Percentiles rank a stretch among this genome's conserved stretches.
phyloP scores from a whole-genome alignment of 1,140 invertebrate genomes.

The Drosophila navojoa region DNA sequence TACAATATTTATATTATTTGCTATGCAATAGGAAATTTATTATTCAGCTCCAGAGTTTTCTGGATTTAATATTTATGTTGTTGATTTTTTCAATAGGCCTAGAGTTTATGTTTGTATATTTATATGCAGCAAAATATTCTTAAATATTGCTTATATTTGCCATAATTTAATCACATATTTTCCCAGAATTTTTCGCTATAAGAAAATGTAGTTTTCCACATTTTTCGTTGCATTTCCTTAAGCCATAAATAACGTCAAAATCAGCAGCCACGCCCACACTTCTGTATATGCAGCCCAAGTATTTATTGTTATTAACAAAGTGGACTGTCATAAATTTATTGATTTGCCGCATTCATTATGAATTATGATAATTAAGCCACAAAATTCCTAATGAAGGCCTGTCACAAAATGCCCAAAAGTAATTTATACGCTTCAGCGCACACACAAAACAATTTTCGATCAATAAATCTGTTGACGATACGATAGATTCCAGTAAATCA shows the following conservation, averaged over 20 bases:
- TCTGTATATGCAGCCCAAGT: background rate
- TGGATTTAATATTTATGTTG: too few relatives aligned
- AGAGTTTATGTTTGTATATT: too few relatives aligned
- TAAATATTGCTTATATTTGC: too few relatives aligned
- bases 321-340: slow-evolving; percentile 38
- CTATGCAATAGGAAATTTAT: too few relatives aligned
- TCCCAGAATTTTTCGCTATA: too few relatives aligned
- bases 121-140: too few relatives aligned
- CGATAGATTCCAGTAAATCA: background rate
- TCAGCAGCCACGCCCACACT: background rate
- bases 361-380: slow-evolving; percentile 54
- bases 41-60: too few relatives aligned
- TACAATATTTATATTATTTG: too few relatives aligned
- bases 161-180: too few relatives aligned
- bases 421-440: slow-evolving; percentile 41
- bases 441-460: slow-evolving; percentile 31
- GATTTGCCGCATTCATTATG: slow-evolving; percentile 33
- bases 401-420: slow-evolving; percentile 43
- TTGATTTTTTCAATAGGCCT: too few relatives aligned
- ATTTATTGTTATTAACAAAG: slow-evolving; percentile 17
- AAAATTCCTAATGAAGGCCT: slow-evolving; percentile 46
- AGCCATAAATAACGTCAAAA: background rate
- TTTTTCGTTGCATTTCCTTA: background rate
- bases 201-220: too few relatives aligned
- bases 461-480: slow-evolving; percentile 44